Percentiles rank a stretch among this genome's conserved stretches.
These are phyloP conservation scores for Cryptocephalus moraei DNA, from an alignment of 2,888 invertebrate genomes.

Conservation along the genomic window DNA sequence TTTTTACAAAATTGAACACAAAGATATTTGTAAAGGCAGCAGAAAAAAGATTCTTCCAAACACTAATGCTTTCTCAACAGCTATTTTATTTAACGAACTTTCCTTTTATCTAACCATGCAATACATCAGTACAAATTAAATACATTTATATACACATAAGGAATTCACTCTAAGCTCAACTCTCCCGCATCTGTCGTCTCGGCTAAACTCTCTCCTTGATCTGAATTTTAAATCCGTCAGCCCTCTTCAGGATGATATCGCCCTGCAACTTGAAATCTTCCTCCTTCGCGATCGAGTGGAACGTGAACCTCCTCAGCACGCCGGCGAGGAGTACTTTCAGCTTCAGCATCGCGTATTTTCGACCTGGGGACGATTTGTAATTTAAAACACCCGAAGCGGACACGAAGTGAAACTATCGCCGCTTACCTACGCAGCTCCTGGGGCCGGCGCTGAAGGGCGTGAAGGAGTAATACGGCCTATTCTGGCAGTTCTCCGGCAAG, in stretches of 20 bases:
- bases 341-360: slow-evolving; percentile 55
- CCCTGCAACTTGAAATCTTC: slow-evolving; percentile 51
- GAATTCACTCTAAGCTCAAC: no score
- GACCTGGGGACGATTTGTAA: slow-evolving; percentile 35
- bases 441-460: slow-evolving; percentile 78
- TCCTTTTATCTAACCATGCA: no score
- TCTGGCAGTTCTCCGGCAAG: slow-evolving; percentile 65
- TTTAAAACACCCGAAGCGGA: no score
- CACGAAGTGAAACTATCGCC: no score
- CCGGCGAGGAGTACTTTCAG: slow-evolving; percentile 52
- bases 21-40: no score
- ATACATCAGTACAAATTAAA: no score
- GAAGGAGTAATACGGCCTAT: slow-evolving; percentile 71
- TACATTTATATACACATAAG: no score
- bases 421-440: slow-evolving; percentile 66
- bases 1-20: no score
- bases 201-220: slow-evolving; percentile 13
- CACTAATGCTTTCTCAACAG: no score
- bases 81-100: no score
- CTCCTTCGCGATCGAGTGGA: slow-evolving; percentile 39
- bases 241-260: slow-evolving; percentile 59
- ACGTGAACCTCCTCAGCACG: slow-evolving; percentile 52
- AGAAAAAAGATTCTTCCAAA: no score
- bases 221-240: slow-evolving; percentile 49
- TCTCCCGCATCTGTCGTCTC: no score